Conservation (phyloP, 2,888 invertebrate species). For the Tortrix viridana region DNA sequence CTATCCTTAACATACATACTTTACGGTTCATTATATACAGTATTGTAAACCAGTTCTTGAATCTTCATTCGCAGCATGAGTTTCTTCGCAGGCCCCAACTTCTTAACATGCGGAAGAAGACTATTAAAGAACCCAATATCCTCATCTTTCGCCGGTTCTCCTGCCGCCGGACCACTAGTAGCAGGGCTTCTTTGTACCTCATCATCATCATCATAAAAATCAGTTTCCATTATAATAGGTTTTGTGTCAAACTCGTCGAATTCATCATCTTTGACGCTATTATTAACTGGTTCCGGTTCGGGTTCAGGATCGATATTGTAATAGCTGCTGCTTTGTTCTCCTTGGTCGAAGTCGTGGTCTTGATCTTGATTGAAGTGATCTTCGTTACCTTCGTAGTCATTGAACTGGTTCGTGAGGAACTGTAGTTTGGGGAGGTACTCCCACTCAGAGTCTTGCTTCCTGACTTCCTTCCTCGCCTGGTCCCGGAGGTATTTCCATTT, state of each 20-base stretch:
- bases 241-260: constrained; percentile 79
- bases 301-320: constrained; percentile 63
- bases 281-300: constrained; percentile 41
- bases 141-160: constrained; percentile 67
- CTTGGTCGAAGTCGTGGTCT: constrained; percentile 50
- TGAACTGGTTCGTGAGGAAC: constrained; percentile 75
- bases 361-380: constrained; percentile 53
- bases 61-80: constrained; percentile 79
- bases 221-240: constrained; percentile 76
- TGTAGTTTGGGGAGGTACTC: constrained; percentile 71
- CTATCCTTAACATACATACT: neutral
- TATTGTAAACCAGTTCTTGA: constrained; percentile 77
- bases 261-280: constrained; percentile 70
- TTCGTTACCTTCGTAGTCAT: constrained; percentile 65
- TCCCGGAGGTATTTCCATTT: constrained; percentile 80
- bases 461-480: constrained; percentile 74
- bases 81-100: constrained; percentile 75
- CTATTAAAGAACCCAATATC: constrained; percentile 79
- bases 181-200: constrained; percentile 60
- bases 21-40: constrained; percentile 70
- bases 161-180: constrained; percentile 40
- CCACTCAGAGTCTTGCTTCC: constrained; percentile 76
- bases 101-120: constrained; percentile 74
- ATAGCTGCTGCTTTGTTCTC: constrained; percentile 59
- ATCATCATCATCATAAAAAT: constrained; percentile 78